Evolutionary conservation across 2,888 invertebrate genomes (phyloP), one percentile per base, ranked within the genome.

Genomic region (Caprella mutica): DNA sequence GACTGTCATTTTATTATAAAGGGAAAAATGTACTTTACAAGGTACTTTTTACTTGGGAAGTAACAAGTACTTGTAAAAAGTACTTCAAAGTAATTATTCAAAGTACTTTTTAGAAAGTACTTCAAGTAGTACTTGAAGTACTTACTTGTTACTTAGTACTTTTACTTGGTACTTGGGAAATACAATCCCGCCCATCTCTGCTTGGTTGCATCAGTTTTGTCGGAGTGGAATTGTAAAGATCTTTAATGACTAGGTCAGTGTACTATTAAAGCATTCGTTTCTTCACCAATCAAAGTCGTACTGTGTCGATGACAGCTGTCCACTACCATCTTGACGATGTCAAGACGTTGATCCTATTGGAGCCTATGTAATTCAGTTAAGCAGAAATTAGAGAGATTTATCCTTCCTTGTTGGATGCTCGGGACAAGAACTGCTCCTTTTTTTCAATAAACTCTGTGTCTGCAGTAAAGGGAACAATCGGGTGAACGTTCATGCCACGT

Each of bases 251-350:
- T 26, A 27, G 12, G 29, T 2, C 52, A 26, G 38, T 14, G 23
- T 21, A 52, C 9, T 21, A 53, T 14, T 38, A 52, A 39, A 33
- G 38, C 17, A 27, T 52, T 38, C 24, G 38, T 52, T 33, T 52
- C 52, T 21, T 52, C 38, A 24, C 52, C 39, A 23, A 52, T 52
- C 27, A 52, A 23, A 24, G 38, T 38, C 14, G 52, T 52, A 23
- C 23, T 24, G 23, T 30, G 12, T 19, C n/a, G 5, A 8, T 19
- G 9, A 5, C n/a, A 17, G 21, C 5, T 23, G 24, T 9, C 8
- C 17, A 48, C 55, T 59, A 44, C 55, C 42, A 38, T 27, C 2
- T 33, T 23, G 29, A 44, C 55, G 40, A 58, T 58, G 55, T 58
- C 58, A 4, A 58, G 44, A 58, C 58, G 17, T 58, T 19, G 44